These are phyloP conservation scores for Megaceryle alcyon DNA, from an alignment of 2,797 vertebrate species.

Conservation along the genomic window DNA sequence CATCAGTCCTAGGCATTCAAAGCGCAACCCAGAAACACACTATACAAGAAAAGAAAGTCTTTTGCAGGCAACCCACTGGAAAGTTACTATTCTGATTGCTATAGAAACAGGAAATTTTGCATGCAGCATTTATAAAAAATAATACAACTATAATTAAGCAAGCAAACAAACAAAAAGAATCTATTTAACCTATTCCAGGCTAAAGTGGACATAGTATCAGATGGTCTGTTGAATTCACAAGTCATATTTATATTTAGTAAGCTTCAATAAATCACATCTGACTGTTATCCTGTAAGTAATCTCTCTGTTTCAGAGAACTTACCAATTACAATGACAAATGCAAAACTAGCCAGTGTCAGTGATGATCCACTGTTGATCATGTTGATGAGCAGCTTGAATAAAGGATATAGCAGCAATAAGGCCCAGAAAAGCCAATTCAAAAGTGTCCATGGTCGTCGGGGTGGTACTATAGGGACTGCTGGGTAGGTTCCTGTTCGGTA, in stretches of 20 bases:
- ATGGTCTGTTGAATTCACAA: not conserved
- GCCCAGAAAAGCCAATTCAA: constrained; percentile 94
- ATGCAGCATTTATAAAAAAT: not conserved
- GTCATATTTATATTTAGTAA: not conserved
- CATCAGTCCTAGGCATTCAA: not conserved
- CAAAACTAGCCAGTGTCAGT: constrained; percentile 81
- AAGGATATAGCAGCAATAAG: constrained; percentile 87
- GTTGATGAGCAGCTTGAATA: constrained; percentile 83
- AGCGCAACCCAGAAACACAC: not conserved
- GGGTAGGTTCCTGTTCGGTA: constrained; percentile 85
- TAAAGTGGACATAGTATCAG: not conserved
- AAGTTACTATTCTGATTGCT: not conserved
- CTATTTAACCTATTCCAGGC: not conserved
- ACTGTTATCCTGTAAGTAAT: not conserved
- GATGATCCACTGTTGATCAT: constrained; percentile 87
- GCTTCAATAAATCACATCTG: not conserved
- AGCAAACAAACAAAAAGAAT: not conserved
- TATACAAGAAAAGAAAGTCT: not conserved
- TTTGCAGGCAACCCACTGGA: not conserved
- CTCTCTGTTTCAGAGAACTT: constrained; percentile 52
- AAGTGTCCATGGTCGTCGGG: constrained; percentile 85
- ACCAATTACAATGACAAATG: constrained; percentile 88
- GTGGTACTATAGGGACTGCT: constrained; percentile 72
- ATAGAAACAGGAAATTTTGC: not conserved
- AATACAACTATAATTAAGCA: not conserved